Evolutionary conservation across 2,888 invertebrate species (phyloP).

Genomic region (Cephus runcator): DNA sequence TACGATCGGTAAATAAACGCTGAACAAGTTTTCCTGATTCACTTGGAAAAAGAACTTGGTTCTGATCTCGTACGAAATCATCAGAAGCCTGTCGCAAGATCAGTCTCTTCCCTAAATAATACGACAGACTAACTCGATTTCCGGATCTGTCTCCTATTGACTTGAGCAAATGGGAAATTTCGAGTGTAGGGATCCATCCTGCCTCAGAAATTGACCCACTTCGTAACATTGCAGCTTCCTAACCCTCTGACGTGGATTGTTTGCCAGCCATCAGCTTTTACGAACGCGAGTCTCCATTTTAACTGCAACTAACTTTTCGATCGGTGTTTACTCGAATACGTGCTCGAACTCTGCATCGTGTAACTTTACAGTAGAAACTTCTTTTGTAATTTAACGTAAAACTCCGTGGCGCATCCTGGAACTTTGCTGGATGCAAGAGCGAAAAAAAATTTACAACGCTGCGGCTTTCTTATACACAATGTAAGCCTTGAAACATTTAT

Average conservation of each 20-base stretch:
- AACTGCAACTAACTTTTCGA: conserved; percentile 49
- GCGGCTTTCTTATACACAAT: too few relatives aligned
- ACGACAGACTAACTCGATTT: neutral
- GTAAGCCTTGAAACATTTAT: too few relatives aligned
- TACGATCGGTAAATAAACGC: too few relatives aligned
- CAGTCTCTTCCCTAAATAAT: neutral
- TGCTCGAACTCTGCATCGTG: conserved; percentile 19
- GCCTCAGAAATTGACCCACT: conserved; percentile 41
- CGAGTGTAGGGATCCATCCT: conserved; percentile 7
- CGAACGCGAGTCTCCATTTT: conserved; percentile 42
- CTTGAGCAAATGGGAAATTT: conserved; percentile 32
- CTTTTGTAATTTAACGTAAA: neutral
- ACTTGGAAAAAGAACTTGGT: too few relatives aligned
- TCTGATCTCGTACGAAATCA: too few relatives aligned
- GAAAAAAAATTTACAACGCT: too few relatives aligned
- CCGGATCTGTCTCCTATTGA: conserved; percentile 21
- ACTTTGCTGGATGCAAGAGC: neutral
- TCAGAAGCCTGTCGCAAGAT: too few relatives aligned
- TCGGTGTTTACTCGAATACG: conserved; percentile 53
- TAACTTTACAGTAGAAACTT: neutral
- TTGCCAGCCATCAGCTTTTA: conserved; percentile 46
- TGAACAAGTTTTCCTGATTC: too few relatives aligned
- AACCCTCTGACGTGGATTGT: conserved; percentile 37
- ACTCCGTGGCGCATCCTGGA: neutral
- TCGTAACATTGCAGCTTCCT: conserved; percentile 34